phyloP scores from a whole-genome alignment of 2,113 vertebrate genomes.

The Lycaon pictus region DNA sequence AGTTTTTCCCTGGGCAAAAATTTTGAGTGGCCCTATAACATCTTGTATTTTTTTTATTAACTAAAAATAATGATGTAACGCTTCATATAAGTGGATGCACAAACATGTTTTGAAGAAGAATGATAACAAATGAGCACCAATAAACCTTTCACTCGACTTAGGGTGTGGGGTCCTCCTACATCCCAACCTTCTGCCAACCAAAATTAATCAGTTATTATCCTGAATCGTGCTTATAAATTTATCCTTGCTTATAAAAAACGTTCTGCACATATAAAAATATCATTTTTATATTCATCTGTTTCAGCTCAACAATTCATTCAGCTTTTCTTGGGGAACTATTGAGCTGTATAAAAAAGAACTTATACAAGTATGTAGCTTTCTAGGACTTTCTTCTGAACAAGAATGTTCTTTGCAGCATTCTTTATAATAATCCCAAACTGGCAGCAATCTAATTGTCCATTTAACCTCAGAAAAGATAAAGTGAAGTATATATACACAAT shows the following conservation, averaged over 20 bases:
- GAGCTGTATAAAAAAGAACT: not conserved
- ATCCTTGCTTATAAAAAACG: not conserved
- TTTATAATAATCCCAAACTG: constrained; percentile 12
- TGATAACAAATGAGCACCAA: not conserved
- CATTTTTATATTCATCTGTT: too few species aligned
- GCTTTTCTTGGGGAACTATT: not conserved
- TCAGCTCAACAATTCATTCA: not conserved
- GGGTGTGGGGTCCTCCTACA: not conserved
- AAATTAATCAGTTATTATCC: not conserved
- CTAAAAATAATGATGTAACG: not conserved
- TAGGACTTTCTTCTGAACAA: not conserved
- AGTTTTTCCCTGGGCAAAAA: not conserved
- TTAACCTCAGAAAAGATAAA: not conserved
- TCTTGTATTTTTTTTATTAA: not conserved
- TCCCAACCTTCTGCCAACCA: not conserved
- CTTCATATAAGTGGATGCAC: not conserved
- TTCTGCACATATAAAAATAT: not conserved
- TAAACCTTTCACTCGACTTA: not conserved
- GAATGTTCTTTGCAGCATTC: not conserved
- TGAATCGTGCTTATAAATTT: not conserved
- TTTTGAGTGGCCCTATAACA: not conserved
- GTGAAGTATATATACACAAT: not conserved
- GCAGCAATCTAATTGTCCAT: not conserved
- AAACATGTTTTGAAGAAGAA: not conserved
- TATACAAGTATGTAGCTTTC: not conserved